These are phyloP conservation scores for Decapterus maruadsi DNA, from an alignment of 2,797 vertebrate species.

Conservation along the genomic window DNA sequence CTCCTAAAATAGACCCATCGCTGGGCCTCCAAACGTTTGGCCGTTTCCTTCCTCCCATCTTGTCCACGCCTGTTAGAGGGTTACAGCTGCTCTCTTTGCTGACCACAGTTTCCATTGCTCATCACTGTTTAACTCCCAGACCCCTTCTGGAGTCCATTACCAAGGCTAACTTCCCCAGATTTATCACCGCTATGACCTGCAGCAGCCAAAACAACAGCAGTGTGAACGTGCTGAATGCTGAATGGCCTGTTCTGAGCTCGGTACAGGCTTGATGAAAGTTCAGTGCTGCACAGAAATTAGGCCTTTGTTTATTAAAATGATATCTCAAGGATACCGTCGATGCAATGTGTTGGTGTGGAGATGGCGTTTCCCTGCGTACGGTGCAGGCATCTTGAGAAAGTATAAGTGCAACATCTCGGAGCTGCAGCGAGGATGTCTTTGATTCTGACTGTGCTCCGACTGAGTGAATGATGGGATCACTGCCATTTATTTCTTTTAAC, in stretches of 20 bases:
- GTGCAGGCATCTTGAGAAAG: constrained; percentile 30
- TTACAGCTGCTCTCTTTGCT: constrained; percentile 80
- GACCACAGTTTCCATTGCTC: constrained; percentile 86
- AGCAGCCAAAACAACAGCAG: constrained; percentile 76
- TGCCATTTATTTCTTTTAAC: constrained; percentile 66
- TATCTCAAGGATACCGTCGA: constrained; percentile 51
- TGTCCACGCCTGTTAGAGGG: constrained; percentile 79
- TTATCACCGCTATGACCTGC: constrained; percentile 78
- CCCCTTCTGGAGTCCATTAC: constrained; percentile 84
- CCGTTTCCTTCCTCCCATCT: constrained; percentile 81
- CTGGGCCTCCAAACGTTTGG: constrained; percentile 77
- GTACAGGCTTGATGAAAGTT: constrained; percentile 36
- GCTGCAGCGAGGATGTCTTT: constrained; percentile 55
- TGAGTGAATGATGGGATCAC: constrained; percentile 55
- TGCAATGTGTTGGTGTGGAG: constrained; percentile 27
- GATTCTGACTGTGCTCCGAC: constrained; percentile 34
- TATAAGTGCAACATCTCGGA: constrained; percentile 32
- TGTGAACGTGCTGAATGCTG: constrained; percentile 55
- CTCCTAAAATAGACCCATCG: constrained; percentile 81
- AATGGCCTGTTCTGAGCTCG: constrained; percentile 55
- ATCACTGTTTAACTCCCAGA: constrained; percentile 80
- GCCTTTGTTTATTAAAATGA: constrained; percentile 57
- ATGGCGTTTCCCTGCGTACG: constrained; percentile 20
- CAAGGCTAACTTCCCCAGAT: constrained; percentile 80
- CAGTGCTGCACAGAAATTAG: constrained; percentile 39